A percentile compares a stretch with the other conserved stretches of the same genome.
phyloP scores from a whole-genome alignment of 1,140 invertebrate genomes.

The Mylabris phalerata region DNA sequence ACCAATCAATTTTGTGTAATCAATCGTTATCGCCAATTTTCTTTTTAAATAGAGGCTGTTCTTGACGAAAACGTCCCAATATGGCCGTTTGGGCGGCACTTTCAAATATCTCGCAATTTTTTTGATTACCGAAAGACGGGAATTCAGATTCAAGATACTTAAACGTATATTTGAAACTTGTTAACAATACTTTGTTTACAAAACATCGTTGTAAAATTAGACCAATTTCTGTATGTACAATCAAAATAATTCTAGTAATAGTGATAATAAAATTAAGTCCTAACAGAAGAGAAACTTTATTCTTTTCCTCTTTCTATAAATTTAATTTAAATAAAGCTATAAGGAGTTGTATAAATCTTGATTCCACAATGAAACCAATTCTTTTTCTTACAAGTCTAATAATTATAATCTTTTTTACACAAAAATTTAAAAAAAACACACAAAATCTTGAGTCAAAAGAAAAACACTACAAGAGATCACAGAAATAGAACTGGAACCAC shows the following conservation, averaged over 20 bases:
- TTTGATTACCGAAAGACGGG: no score
- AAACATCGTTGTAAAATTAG: slow-evolving; percentile 8
- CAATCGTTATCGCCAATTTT: no score
- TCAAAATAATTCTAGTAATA: slow-evolving; percentile 17
- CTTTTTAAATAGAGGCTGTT: no score
- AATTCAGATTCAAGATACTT: not conserved
- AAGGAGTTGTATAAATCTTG: slow-evolving; percentile 8
- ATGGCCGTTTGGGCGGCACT: no score
- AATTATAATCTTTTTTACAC: not conserved
- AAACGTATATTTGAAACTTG: slow-evolving; percentile 14
- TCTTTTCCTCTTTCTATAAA: not conserved
- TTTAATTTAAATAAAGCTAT: slow-evolving; percentile 17
- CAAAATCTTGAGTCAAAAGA: slow-evolving; percentile 39
- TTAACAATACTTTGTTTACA: slow-evolving; percentile 15
- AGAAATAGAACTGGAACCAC: slow-evolving; percentile 39
- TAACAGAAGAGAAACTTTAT: not conserved
- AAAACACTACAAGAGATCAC: slow-evolving; percentile 38
- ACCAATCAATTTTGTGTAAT: no score
- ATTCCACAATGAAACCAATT: slow-evolving; percentile 9
- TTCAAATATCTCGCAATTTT: no score
- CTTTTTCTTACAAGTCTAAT: slow-evolving; percentile 6
- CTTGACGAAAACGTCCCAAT: no score
- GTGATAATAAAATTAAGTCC: slow-evolving; percentile 17
- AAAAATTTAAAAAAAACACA: slow-evolving; percentile 32
- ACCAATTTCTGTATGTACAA: slow-evolving; percentile 15